Evolutionary conservation across 35 echinoderm and acorn worm species (phyloP).

Genomic region (Patiria miniata): DNA sequence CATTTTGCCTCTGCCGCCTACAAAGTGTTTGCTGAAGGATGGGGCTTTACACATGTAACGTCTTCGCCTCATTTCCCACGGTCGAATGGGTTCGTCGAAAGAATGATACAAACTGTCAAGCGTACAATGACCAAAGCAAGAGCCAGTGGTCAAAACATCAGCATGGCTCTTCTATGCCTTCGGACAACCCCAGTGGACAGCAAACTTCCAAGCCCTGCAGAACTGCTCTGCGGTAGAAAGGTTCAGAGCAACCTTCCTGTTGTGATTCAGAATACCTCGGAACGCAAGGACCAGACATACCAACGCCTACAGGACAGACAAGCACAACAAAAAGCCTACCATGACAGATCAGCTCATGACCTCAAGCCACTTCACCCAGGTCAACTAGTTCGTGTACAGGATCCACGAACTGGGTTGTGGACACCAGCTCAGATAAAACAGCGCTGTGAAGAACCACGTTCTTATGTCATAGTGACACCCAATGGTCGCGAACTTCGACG

Average conservation of each 20-base stretch:
- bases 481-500: conserved; percentile 14
- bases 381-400: too few species aligned
- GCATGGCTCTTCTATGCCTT: conserved; percentile 24
- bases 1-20: too few species aligned
- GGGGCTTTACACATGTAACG: too few species aligned
- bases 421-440: conserved; percentile 28
- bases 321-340: too few species aligned
- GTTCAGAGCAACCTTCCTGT: conserved; percentile 47
- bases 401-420: conserved; percentile 17
- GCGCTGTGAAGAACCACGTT: conserved; percentile 37
- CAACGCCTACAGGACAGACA: too few species aligned
- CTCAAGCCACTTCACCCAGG: too few species aligned
- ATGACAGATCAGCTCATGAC: too few species aligned
- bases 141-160: background rate
- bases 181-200: too few species aligned
- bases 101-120: too few species aligned
- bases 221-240: conserved; percentile 39
- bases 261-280: conserved; percentile 4
- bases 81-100: conserved; percentile 59
- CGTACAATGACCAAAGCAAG: too few species aligned
- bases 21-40: conserved; percentile 42
- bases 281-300: too few species aligned
- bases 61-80: conserved; percentile 68
- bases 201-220: too few species aligned
- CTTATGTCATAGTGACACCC: conserved; percentile 28